These are phyloP conservation scores for Fukomys damarensis DNA, from an alignment of 2,113 vertebrate genomes.

Conservation along the genomic window DNA sequence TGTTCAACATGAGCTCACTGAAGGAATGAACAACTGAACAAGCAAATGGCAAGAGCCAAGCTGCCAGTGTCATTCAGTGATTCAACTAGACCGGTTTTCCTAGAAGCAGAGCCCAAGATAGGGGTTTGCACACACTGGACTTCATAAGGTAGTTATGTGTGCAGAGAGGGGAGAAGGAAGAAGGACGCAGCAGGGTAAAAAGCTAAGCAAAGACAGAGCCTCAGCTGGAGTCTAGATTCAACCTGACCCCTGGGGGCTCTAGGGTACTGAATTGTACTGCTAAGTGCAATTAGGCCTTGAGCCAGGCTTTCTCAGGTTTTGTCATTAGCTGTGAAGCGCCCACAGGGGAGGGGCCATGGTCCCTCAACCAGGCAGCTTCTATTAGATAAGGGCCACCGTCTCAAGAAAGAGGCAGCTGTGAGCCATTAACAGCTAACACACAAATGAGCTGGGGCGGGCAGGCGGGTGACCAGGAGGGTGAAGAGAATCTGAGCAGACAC, in stretches of 20 bases:
- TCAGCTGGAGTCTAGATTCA: neutral
- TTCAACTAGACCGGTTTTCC: neutral
- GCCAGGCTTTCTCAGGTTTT: neutral
- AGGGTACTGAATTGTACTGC: neutral
- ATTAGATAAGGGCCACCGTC: neutral
- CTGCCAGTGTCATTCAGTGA: neutral
- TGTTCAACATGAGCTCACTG: neutral
- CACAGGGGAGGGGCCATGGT: fast-evolving
- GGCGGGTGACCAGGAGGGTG: neutral
- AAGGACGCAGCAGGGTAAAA: neutral
- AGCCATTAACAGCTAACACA: neutral
- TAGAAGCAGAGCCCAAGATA: neutral
- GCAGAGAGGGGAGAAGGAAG: neutral
- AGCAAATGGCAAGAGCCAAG: neutral
- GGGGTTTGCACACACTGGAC: neutral
- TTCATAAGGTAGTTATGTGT: too few relatives aligned
- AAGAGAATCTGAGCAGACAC: neutral
- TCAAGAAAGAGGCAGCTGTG: neutral
- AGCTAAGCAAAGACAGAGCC: neutral
- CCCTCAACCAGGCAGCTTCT: neutral
- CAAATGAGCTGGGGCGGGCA: neutral
- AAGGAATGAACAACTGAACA: neutral
- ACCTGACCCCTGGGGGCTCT: neutral
- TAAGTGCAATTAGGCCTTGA: neutral
- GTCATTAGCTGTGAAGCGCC: neutral